These are phyloP conservation scores for Barnardius zonarius DNA, from an alignment of 2,113 vertebrate species.

Conservation along the genomic window DNA sequence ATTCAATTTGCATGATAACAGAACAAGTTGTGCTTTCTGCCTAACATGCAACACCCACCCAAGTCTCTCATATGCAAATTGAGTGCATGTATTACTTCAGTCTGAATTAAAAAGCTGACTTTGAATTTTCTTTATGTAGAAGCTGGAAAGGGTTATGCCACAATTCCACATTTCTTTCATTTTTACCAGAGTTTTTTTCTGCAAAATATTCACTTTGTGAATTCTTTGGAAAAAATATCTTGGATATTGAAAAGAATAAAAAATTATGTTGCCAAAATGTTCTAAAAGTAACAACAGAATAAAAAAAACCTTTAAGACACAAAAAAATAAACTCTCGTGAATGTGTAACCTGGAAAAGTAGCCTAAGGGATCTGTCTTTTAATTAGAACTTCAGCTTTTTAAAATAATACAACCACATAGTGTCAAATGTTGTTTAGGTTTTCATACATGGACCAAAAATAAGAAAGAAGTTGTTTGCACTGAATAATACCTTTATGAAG, in stretches of 20 bases:
- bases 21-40: constrained; percentile 54
- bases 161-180: not conserved
- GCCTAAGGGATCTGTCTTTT: not conserved
- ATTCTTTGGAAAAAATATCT: not conserved
- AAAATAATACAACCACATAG: not conserved
- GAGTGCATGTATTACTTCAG: not conserved
- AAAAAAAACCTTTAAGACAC: not conserved
- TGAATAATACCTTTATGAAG: not conserved
- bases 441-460: not conserved
- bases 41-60: constrained; percentile 42
- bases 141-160: not conserved
- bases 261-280: not conserved
- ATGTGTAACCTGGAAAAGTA: not conserved
- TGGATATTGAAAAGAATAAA: not conserved
- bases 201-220: not conserved
- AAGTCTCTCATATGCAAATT: constrained; percentile 29
- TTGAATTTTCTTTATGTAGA: constrained; percentile 18
- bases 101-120: constrained; percentile 46
- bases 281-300: not conserved
- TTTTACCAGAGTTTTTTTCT: not conserved
- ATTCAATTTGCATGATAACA: constrained; percentile 58
- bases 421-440: not conserved
- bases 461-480: not conserved
- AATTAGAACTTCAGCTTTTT: not conserved
- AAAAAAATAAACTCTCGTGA: not conserved